Evolutionary conservation across 2,113 vertebrate genomes (phyloP).

Genomic region (Fulmarus glacialis): DNA sequence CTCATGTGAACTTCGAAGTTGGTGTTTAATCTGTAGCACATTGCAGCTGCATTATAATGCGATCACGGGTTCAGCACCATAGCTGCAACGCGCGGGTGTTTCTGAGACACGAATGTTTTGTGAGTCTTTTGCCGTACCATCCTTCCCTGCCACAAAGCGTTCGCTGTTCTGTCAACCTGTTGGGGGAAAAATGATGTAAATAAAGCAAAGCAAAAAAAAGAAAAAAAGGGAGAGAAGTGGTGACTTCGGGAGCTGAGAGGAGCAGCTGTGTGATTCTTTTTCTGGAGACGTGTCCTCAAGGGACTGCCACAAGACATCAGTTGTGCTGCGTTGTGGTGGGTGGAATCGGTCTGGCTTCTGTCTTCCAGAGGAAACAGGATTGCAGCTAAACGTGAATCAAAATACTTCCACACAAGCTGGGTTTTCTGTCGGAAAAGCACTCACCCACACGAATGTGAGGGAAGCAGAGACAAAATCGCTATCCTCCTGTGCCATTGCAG

Average conservation of each 20-base stretch:
- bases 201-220: neutral
- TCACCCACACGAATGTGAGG: neutral
- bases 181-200: neutral
- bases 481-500: neutral
- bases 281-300: neutral
- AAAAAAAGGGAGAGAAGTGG: neutral
- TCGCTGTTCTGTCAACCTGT: neutral
- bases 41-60: neutral
- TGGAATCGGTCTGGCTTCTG: neutral
- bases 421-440: neutral
- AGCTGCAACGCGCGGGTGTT: neutral
- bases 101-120: neutral
- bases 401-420: neutral
- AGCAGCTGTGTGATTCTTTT: constrained; percentile 5
- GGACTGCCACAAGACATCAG: constrained; percentile 13
- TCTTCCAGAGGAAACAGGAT: neutral
- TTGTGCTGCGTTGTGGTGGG: neutral
- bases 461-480: neutral
- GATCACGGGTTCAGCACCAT: neutral
- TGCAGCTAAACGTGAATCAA: neutral
- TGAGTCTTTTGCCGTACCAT: neutral
- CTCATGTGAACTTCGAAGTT: constrained; percentile 5
- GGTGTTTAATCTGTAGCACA: constrained; percentile 26
- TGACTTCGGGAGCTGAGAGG: neutral
- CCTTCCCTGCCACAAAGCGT: neutral